Evolutionary conservation across 2,113 vertebrate species (phyloP), one percentile per base, ranked within the genome.

Genomic region (Cyanoderma ruficeps): DNA sequence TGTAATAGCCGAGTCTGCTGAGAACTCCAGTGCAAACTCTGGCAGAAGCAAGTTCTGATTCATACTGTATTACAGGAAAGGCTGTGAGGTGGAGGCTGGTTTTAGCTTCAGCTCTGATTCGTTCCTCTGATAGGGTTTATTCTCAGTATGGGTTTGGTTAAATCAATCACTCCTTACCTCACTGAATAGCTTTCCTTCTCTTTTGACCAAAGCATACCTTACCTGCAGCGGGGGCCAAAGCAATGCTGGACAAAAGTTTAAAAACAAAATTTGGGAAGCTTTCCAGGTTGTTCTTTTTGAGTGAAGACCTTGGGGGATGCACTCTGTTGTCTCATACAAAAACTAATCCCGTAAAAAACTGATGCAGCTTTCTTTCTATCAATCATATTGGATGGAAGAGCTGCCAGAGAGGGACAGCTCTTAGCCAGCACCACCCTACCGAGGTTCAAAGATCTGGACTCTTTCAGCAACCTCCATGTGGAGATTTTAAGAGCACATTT

Each of bases 401-500:
- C 81, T 85, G 82, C 47, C 60, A 59, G 90, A 91, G 85, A 78
- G 59, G 37, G 68, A 63, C 63, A 52, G 60, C 68, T 94, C 82
- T 92, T 31, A 95, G 56, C 65, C 87, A 90, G 60, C 86, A 88
- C 86, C 83, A 67, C n/a, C 65, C 49, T 61, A 61, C 50, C 0
- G 4, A 24, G 33, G 47, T 61, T 90, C 86, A 89, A 69, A 94
- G 82, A 89, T 31, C 71, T 57, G 25, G 89, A 81, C 82, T 78
- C 41, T 88, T 96, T 93, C 76, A 88, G 79, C 68, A 93, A 65
- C 85, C 63, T 95, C 59, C 68, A 86, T 83, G 75, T 63, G 75
- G 86, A 89, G 86, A 93, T 71, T 78, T 96, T 93, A 89, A 90
- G 95, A 94, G 72, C 85, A 84, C 57, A 19, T 64, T 87, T 78